Conservation (phyloP, 37 sponge, comb jelly and placozoan species). For the Oopsacas minuta region DNA sequence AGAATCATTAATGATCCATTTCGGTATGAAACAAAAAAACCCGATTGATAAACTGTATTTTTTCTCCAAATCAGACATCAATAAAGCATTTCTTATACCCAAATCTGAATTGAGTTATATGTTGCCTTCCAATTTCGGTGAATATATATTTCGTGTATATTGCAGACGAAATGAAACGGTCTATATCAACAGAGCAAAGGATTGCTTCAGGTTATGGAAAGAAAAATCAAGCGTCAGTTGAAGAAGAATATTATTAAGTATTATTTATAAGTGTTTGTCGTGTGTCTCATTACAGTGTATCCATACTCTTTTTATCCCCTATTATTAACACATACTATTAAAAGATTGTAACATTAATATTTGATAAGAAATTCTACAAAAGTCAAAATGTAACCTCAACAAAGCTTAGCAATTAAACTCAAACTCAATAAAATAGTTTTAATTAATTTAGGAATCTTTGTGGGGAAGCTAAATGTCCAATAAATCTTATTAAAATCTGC, state of each 20-base stretch:
- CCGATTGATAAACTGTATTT: conserved; percentile 73
- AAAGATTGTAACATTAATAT: too few species aligned
- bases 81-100: conserved; percentile 46
- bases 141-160: conserved; percentile 2
- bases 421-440: neutral
- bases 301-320: too few species aligned
- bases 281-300: too few species aligned
- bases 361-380: too few species aligned
- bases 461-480: neutral
- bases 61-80: conserved; percentile 49
- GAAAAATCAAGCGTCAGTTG: too few species aligned
- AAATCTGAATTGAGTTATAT: conserved; percentile 6
- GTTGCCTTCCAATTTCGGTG: neutral
- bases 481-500: neutral
- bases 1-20: conserved; percentile 32
- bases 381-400: too few species aligned
- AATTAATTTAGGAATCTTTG: neutral
- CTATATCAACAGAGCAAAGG: neutral
- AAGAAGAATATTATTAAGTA: too few species aligned
- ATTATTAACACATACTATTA: too few species aligned
- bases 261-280: too few species aligned
- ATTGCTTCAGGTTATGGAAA: neutral
- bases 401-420: too few species aligned
- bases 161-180: neutral
- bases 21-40: conserved; percentile 61